Evolutionary conservation across 2,888 invertebrate genomes (phyloP).

Genomic region (Metopia argyrocephala): DNA sequence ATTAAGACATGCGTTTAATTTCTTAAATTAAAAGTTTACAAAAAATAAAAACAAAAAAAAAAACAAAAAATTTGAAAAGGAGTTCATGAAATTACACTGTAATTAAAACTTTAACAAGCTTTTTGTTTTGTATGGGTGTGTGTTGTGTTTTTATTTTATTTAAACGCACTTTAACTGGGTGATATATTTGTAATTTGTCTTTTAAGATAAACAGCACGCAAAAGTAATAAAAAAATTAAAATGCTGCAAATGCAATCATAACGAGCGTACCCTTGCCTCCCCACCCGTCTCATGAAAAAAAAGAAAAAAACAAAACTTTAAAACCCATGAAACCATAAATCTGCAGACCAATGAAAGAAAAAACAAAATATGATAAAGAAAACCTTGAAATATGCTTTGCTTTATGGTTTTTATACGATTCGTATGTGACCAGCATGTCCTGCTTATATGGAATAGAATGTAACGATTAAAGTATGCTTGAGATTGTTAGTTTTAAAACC

Average conservation of each 20-base stretch:
- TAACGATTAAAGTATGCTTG: slow-evolving; percentile 29
- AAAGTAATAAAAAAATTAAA: neutral
- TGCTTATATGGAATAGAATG: slow-evolving; percentile 10
- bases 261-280: neutral
- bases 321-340: slow-evolving; percentile 37
- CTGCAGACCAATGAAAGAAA: slow-evolving; percentile 18
- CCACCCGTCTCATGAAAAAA: too few species aligned
- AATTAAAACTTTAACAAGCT: too few species aligned
- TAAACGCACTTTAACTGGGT: neutral
- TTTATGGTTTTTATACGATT: slow-evolving; percentile 18
- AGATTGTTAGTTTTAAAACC: neutral
- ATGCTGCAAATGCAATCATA: neutral
- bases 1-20: neutral
- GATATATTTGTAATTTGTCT: neutral
- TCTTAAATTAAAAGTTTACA: neutral
- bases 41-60: neutral
- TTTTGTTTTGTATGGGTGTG: too few species aligned
- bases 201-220: neutral
- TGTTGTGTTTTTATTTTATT: slow-evolving; percentile 11
- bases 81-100: neutral
- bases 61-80: too few species aligned
- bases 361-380: neutral
- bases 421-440: slow-evolving; percentile 39
- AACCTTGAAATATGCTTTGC: slow-evolving; percentile 33
- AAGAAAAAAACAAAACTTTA: neutral